These are phyloP conservation scores for Smittia aterrima DNA, from an alignment of 2,888 invertebrate species.

Conservation along the genomic window DNA sequence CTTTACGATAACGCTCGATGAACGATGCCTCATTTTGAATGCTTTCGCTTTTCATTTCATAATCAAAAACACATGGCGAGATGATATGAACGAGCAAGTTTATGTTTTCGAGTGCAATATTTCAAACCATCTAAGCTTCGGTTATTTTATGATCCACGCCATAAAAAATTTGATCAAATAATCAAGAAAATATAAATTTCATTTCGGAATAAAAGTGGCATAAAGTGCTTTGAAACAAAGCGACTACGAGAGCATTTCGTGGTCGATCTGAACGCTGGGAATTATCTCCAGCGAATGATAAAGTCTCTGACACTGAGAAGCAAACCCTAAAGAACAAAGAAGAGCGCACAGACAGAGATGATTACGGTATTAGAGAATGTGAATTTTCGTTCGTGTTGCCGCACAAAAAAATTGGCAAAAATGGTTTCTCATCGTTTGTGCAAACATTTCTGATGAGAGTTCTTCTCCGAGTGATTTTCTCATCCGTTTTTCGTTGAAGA, in stretches of 20 bases:
- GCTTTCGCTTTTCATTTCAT: slow-evolving; percentile 16
- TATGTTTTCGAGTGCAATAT: slow-evolving; percentile 1
- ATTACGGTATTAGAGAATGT: background rate
- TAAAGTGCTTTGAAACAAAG: no score
- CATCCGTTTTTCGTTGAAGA: background rate
- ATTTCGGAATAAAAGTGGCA: background rate
- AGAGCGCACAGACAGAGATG: background rate
- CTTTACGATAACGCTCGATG: slow-evolving; percentile 11
- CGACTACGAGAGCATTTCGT: no score
- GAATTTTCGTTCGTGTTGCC: background rate
- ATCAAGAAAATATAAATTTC: slow-evolving; percentile 30
- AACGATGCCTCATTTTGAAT: background rate
- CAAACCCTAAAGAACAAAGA: background rate
- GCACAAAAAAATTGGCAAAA: background rate
- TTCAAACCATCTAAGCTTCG: background rate
- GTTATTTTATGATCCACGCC: background rate
- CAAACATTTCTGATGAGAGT: background rate
- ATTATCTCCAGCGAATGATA: no score
- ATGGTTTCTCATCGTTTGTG: background rate
- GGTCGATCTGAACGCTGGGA: no score
- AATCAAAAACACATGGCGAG: slow-evolving; percentile 27
- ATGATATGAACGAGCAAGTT: background rate
- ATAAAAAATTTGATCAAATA: slow-evolving; percentile 33
- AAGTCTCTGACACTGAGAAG: no score
- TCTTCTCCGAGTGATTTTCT: background rate